Percentiles rank a stretch among this genome's conserved stretches.
These are phyloP conservation scores for Drosophila melanica DNA, from an alignment of 1,140 invertebrate genomes.

Conservation along the genomic window DNA sequence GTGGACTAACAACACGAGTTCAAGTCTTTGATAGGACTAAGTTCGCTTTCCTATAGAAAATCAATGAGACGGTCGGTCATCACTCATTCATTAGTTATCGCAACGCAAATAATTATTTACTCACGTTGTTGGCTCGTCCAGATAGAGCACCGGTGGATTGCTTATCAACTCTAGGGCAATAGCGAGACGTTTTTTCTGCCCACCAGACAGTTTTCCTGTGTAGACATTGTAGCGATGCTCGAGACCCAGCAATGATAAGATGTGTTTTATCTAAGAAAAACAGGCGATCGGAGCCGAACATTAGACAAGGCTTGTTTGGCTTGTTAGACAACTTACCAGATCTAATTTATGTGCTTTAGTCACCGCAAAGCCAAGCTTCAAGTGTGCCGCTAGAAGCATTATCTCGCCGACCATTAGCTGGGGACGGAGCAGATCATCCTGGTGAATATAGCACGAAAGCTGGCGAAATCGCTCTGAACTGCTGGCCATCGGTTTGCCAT, in stretches of 20 bases:
- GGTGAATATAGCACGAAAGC: conserved; percentile 95
- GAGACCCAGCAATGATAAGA: conserved; percentile 89
- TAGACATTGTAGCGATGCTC: conserved; percentile 88
- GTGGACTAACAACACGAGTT: too few relatives aligned
- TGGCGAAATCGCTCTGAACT: conserved; percentile 88
- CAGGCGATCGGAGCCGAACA: too few relatives aligned
- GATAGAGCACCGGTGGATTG: conserved; percentile 95
- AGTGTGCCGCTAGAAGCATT: conserved; percentile 92
- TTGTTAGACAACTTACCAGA: conserved; percentile 53
- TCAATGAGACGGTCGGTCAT: background rate
- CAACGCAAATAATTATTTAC: conserved; percentile 57
- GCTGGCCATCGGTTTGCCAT: conserved; percentile 90
- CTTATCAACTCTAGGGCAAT: conserved; percentile 94
- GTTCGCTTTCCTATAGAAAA: background rate
- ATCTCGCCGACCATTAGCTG: conserved; percentile 92
- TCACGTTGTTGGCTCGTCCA: conserved; percentile 97
- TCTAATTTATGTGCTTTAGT: conserved; percentile 83
- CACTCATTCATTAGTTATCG: conserved; percentile 13
- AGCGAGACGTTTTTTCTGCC: conserved; percentile 93
- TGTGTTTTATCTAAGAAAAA: conserved; percentile 86
- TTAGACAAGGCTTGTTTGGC: background rate
- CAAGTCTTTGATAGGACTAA: background rate
- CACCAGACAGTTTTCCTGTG: conserved; percentile 91
- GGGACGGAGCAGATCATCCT: conserved; percentile 92
- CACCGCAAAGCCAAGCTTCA: conserved; percentile 90